phyloP scores from a whole-genome alignment of 2,888 invertebrate species.

The Microchrysa polita region DNA sequence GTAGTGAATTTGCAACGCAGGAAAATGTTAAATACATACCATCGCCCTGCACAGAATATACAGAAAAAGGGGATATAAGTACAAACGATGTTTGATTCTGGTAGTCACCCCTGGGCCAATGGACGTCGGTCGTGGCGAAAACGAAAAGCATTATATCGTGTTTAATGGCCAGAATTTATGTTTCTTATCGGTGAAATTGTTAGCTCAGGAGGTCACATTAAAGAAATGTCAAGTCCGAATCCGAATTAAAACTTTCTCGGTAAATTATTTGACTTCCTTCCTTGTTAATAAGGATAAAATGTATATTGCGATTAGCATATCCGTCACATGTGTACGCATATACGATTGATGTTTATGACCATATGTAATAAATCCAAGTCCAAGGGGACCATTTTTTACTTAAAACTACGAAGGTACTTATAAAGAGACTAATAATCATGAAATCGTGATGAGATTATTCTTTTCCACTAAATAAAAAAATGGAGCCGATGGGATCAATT shows the following conservation, averaged over 20 bases:
- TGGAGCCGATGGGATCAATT: no score
- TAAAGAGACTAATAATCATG: no score
- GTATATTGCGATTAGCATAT: no score
- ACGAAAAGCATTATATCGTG: slow-evolving; percentile 40
- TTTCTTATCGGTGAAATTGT: slow-evolving; percentile 43
- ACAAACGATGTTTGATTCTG: neutral
- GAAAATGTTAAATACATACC: neutral
- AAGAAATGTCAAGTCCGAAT: slow-evolving; percentile 1
- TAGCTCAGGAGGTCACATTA: slow-evolving; percentile 32
- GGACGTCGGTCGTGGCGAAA: slow-evolving; percentile 6
- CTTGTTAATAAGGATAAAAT: neutral
- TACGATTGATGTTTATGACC: no score
- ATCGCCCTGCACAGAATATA: neutral
- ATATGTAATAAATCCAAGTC: no score
- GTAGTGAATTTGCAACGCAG: slow-evolving; percentile 2
- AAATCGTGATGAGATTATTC: no score
- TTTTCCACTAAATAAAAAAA: no score
- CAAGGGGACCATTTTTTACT: no score
- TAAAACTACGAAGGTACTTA: no score
- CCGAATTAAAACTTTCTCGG: slow-evolving; percentile 27
- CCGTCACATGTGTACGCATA: no score
- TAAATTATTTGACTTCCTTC: slow-evolving; percentile 13
- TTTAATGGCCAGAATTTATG: slow-evolving; percentile 47
- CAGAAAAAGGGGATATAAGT: neutral
- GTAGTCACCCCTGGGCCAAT: neutral